Percentiles rank a stretch among this genome's conserved stretches.
Evolutionary conservation across 2,888 invertebrate species (phyloP).

Genomic region (Andrena bucephala): DNA sequence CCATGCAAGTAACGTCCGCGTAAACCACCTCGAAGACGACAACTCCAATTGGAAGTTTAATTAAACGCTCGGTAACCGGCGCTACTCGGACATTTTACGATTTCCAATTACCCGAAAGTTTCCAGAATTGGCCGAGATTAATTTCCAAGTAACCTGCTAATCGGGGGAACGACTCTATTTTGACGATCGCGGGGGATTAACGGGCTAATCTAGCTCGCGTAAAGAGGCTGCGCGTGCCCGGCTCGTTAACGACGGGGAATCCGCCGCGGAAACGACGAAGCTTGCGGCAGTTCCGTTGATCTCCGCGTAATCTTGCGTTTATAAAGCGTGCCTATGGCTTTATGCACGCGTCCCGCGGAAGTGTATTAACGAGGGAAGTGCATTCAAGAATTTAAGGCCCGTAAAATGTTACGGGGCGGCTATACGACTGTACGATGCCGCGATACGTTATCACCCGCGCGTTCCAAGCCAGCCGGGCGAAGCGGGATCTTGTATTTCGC

Average conservation of each 20-base stretch:
- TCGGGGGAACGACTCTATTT: conserved; percentile 8
- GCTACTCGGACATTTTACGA: conserved; percentile 47
- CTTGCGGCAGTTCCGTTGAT: neutral
- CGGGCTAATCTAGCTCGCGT: neutral
- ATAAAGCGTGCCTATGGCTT: neutral
- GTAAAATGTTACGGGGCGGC: conserved; percentile 26
- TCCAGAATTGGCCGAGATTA: conserved; percentile 52
- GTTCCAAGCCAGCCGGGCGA: conserved; percentile 1
- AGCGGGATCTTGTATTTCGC: conserved; percentile 27
- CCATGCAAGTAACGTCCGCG: conserved; percentile 19
- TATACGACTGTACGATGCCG: conserved; percentile 4
- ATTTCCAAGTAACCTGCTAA: conserved; percentile 26
- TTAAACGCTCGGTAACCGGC: conserved; percentile 55
- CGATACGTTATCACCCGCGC: conserved; percentile 25
- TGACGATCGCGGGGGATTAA: neutral
- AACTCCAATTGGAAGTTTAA: conserved; percentile 64
- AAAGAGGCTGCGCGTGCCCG: neutral
- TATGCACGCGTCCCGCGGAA: neutral
- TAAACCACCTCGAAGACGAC: conserved; percentile 12
- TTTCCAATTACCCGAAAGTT: conserved; percentile 33
- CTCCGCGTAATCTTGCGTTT: neutral
- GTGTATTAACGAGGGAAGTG: conserved; percentile 19
- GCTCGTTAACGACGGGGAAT: neutral
- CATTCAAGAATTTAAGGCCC: conserved; percentile 23
- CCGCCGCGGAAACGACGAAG: neutral